Base-by-base conservation (phyloP, 2,888 invertebrate genomes). In the Cybosia mesomella region DNA sequence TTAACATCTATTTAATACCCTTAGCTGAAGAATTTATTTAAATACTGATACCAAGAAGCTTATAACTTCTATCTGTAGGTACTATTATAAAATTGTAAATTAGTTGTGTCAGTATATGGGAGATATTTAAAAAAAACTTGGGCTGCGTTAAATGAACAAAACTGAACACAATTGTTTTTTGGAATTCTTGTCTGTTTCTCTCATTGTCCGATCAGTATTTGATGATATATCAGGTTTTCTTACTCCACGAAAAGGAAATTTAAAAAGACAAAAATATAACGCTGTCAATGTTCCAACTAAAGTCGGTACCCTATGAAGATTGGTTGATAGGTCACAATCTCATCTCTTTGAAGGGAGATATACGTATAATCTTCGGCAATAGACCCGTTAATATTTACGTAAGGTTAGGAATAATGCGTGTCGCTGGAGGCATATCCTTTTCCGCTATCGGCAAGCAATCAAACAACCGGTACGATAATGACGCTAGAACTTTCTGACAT, bases 401-500 rank as follows among this genome's bases (percentile, higher is more conserved):
- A 84, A 81, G 83, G 80, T 89, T 89, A 71, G 66, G 89, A 87
- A 89, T 87, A 85, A 88, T 85, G 76, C 80, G 78, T 78, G 76
- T 77, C 80, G 85, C 85, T 84, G 67, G 80, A 81, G 86, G 87
- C 86, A 77, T 83, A 22, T 75, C 73, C 75, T 68, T 61, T 84
- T 79, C 76, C 82, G 74, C 85, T 91, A 90, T 90, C 88, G 84
- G 82, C 83, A 85, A 87, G 86, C 88, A 89, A 90, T 90, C 90
- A 90, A 87, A 90, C 89, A 88, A 88, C 88, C 83, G 86, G 71
- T 78, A 83, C 84, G 80, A 85, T 90, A 90, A 91, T 89, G 88
- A 88, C 82, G 85, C 88, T 85, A 86, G 79, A 78, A 80, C 73
- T 77, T 80, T 75, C 84, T 71, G 77, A 83, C 77, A 83, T 83